Percentiles rank a stretch among this genome's conserved stretches.
Evolutionary conservation across 2,113 vertebrate genomes (phyloP).

Genomic region (Coregonus clupeaformis): DNA sequence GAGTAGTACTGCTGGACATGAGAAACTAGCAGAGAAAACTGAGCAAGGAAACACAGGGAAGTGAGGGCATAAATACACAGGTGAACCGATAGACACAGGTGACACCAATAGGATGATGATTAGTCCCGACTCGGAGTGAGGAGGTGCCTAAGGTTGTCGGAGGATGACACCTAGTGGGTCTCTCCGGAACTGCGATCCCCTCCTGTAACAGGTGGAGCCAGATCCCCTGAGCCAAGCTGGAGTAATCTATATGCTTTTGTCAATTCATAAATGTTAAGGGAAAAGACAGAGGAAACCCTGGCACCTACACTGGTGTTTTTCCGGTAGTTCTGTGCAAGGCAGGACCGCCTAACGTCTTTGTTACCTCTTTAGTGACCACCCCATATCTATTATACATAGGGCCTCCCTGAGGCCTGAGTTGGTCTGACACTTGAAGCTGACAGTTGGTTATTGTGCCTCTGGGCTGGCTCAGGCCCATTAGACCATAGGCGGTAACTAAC

Average conservation of each 20-base stretch:
- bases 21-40: too few relatives aligned
- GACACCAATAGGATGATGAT: too few relatives aligned
- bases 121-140: too few relatives aligned
- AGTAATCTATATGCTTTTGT: slow-evolving; percentile 39
- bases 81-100: too few relatives aligned
- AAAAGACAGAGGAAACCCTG: background rate
- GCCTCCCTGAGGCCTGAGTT: background rate
- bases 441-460: slow-evolving; percentile 6
- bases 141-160: too few relatives aligned
- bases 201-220: too few relatives aligned
- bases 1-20: too few relatives aligned
- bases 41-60: too few relatives aligned
- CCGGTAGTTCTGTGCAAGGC: background rate
- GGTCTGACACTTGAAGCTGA: background rate
- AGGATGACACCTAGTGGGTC: too few relatives aligned
- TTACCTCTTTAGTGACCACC: background rate
- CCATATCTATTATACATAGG: background rate
- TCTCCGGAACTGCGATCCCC: too few relatives aligned
- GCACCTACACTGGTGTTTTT: background rate
- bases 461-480: slow-evolving; percentile 10
- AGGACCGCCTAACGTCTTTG: background rate
- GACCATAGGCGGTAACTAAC: slow-evolving; percentile 16
- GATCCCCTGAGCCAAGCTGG: slow-evolving; percentile 31
- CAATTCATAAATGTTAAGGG: slow-evolving; percentile 19
- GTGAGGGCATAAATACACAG: too few relatives aligned